Base-by-base conservation (phyloP, 1,140 invertebrate genomes). In the Acyrthosiphon pisum region DNA sequence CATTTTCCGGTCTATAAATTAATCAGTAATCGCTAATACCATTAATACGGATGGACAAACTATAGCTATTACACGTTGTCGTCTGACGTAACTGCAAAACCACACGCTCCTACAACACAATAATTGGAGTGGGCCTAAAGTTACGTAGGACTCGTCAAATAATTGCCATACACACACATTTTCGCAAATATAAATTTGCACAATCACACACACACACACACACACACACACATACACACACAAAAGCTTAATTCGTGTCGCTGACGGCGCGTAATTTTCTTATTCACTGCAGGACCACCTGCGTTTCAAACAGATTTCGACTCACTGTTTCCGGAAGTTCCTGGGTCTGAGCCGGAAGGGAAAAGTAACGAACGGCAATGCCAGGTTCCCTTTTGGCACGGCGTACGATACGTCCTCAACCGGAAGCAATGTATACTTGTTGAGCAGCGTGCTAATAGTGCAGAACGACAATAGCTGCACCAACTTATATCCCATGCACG, bases 401-500 rank as follows among this genome's bases (percentile, higher is more conserved):
- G 93, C 93, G 94, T 94, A 94, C 44, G 93, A 84, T 0, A 83
- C 44, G 1, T 94, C 94, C 26, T 93, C 35, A 1, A 94, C 93
- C 26, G 94, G 94, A 9, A 91, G 18, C 9, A 95, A 93, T 48
- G 93, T 30, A 89, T 94, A 94, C 41, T 86, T 94, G 84, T 94
- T 94, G 6, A 98, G 94, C 22, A 98, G 95, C 53, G 96, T 97
- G 0, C 97, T 96, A 68, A 98, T 95, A 88, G 97, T 96, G 0
- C 97, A 95, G 95, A 98, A 98, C 92, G 96, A 96, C 94, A 98
- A 96, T 56, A 97, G 96, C 44, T 97, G 97, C 0, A 98, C 97
- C 84, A 99, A 95, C 93, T 97, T 97, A 95, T 98, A 98, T 1
- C 98, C 98, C 94, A 99, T 97, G 94, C 98, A 99, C 0, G 98